These are phyloP conservation scores for Neelides folsomi DNA, from an alignment of 2,888 invertebrate genomes.

Conservation along the genomic window DNA sequence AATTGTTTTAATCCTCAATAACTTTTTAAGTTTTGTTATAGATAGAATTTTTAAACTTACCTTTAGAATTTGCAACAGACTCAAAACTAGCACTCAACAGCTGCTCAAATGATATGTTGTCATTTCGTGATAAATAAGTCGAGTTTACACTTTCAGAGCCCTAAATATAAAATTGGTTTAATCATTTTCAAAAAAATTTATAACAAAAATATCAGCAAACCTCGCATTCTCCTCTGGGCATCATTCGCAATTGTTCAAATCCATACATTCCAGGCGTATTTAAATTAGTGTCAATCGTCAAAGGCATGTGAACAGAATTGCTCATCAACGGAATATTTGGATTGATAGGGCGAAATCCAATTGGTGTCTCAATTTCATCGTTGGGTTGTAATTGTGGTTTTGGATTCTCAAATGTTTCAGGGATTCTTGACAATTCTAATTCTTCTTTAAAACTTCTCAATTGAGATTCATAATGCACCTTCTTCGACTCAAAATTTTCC, in stretches of 20 bases:
- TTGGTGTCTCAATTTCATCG: not conserved
- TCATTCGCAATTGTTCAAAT: slow-evolving; percentile 29
- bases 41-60: slow-evolving; percentile 10
- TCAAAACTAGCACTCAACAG: slow-evolving; percentile 28
- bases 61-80: slow-evolving; percentile 13
- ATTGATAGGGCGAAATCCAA: slow-evolving; percentile 4
- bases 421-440: slow-evolving; percentile 7
- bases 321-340: not conserved
- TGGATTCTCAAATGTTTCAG: no score
- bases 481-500: slow-evolving; percentile 17
- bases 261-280: slow-evolving; percentile 6
- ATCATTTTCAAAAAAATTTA: slow-evolving; percentile 1
- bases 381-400: not conserved
- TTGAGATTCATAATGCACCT: slow-evolving; percentile 18
- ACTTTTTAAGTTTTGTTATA: not conserved
- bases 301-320: slow-evolving; percentile 12
- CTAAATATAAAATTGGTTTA: slow-evolving; percentile 8
- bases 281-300: slow-evolving; percentile 20
- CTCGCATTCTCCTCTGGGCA: slow-evolving; percentile 32
- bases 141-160: slow-evolving; percentile 30
- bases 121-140: slow-evolving; percentile 19
- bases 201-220: slow-evolving; percentile 10
- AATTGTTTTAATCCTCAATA: no score
- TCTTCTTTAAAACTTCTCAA: slow-evolving; percentile 22
- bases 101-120: slow-evolving; percentile 31